Percentiles rank a stretch among this genome's conserved stretches.
Conservation (phyloP, 2,888 invertebrate species). For the Polydrusus cervinus region DNA sequence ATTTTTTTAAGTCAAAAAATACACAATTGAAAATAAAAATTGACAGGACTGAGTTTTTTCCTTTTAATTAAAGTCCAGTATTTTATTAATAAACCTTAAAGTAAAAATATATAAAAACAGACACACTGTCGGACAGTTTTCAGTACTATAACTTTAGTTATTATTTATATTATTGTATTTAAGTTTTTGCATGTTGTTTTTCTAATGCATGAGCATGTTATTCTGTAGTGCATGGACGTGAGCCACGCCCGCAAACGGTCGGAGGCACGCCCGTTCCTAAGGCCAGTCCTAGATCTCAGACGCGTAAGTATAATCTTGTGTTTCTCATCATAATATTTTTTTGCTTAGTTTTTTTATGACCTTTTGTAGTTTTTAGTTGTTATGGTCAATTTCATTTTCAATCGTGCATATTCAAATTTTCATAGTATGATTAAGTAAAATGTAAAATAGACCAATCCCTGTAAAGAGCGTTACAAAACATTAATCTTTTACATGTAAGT, state of each 20-base stretch:
- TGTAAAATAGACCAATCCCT: no score
- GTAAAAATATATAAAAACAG: no score
- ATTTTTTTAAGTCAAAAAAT: no score
- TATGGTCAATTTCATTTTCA: neutral
- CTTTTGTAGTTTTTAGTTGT: neutral
- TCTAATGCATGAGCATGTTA: conserved; percentile 67
- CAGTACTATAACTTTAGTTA: neutral
- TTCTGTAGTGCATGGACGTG: conserved; percentile 68
- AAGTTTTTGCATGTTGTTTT: conserved; percentile 37
- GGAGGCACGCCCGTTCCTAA: conserved; percentile 44
- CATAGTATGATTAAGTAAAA: neutral
- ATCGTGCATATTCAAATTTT: neutral
- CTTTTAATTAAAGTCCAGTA: no score
- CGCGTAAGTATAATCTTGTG: conserved; percentile 61
- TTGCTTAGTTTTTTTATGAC: neutral
- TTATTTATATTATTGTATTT: neutral
- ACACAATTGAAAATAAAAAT: no score
- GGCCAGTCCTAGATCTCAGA: conserved; percentile 61
- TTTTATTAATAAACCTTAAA: no score
- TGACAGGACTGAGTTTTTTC: no score
- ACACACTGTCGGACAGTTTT: no score
- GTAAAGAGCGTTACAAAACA: no score
- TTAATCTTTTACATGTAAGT: no score
- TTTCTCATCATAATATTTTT: neutral
- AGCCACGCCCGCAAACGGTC: conserved; percentile 58